Evolutionary conservation across 2,113 vertebrate genomes (phyloP), one percentile per base, ranked within the genome.

Genomic region (Malurus alboscapulatus): DNA sequence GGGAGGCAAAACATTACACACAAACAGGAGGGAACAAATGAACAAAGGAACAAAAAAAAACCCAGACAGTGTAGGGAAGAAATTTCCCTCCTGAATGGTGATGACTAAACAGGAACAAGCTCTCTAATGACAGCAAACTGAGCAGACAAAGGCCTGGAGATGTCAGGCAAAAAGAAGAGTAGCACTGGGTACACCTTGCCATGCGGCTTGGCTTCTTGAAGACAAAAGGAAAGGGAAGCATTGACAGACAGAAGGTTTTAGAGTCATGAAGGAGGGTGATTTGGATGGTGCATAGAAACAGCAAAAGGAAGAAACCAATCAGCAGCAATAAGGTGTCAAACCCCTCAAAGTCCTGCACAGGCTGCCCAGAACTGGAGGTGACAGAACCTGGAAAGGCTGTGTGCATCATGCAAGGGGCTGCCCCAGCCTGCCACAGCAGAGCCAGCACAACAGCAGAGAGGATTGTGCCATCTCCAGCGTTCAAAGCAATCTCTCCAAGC

Each of bases 401-500:
- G 1, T 27, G 34, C 24, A 82, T 32, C 19, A 21, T 2, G 17
- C 77, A 72, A 62, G 55, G 45, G 32, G 72, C n/a, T 2, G 0
- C 50, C 86, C 69, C 74, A 69, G 69, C 61, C 73, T 65, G 74
- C 67, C 51, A 9, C 3, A 0, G 77, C 77, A 89, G 26, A 57
- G 42, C 1, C 1, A 48, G 42, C 36, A 38, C 3, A 4, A 73
- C 78, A 89, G 87, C 85, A 89, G 65, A 81, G 63, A 47, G 65
- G 58, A 69, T 17, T 75, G 44, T 76, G 67, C 66, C 7, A 6
- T 62, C 85, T 90, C 40, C 74, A 87, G 58, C 3, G 3, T 50
- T 83, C 92, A 84, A 67, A 84, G 68, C 72, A 75, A 84, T 89
- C 87, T 80, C 36, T 93, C 17, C 4, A 84, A 72, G 88, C 94